Conservation (phyloP, 2,113 vertebrate species). For the Upupa epops region DNA sequence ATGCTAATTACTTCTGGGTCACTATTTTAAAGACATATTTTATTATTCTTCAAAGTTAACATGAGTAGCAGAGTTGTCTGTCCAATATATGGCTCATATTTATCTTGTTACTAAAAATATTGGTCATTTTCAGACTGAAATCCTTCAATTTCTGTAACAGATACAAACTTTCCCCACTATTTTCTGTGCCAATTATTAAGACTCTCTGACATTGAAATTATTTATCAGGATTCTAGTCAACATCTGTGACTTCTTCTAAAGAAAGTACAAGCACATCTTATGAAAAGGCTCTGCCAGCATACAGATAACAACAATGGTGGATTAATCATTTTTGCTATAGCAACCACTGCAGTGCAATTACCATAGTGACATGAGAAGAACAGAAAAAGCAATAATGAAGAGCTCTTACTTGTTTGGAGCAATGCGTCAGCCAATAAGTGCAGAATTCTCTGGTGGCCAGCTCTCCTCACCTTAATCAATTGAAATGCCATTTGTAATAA, state of each 20-base stretch:
- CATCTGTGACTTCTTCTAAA: conserved; percentile 22
- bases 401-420: conserved; percentile 51
- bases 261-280: not conserved
- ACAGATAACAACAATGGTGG: conserved; percentile 25
- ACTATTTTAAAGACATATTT: not conserved
- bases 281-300: conserved; percentile 27
- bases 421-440: conserved; percentile 20
- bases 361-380: conserved; percentile 42
- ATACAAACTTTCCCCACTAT: not conserved
- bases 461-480: conserved; percentile 44
- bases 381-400: conserved; percentile 44
- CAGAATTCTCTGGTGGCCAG: conserved; percentile 1
- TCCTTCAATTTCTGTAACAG: not conserved
- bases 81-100: not conserved
- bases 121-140: not conserved
- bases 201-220: conserved; percentile 11
- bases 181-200: not conserved
- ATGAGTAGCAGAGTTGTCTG: not conserved
- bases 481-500: conserved; percentile 15
- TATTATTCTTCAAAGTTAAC: not conserved
- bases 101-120: not conserved
- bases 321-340: conserved; percentile 70
- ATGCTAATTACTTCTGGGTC: not conserved
- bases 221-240: conserved; percentile 51
- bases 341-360: conserved; percentile 59